phyloP scores from a whole-genome alignment of 1,140 invertebrate genomes.

The Brachionus plicatilis region DNA sequence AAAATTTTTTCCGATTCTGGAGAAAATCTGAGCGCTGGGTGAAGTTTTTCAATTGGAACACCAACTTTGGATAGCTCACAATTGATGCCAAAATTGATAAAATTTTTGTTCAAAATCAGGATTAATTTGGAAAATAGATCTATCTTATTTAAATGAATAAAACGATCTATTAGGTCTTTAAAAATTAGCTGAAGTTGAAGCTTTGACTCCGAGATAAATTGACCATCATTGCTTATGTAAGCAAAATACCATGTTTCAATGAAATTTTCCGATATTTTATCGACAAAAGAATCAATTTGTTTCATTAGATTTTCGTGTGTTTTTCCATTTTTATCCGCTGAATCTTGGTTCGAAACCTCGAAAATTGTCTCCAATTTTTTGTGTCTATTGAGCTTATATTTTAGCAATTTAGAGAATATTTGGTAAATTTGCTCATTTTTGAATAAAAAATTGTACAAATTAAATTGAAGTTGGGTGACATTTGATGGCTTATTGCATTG shows the following conservation, averaged over 20 bases:
- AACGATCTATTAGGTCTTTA: constrained; percentile 12
- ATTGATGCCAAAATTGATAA: not conserved
- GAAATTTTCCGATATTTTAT: not conserved
- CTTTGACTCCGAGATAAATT: not conserved
- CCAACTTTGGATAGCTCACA: not conserved
- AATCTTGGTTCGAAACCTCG: not conserved
- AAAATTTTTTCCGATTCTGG: not conserved
- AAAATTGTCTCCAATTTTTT: not conserved
- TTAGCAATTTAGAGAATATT: not conserved
- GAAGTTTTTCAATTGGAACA: not conserved
- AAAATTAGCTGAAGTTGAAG: not conserved
- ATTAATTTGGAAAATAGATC: not conserved
- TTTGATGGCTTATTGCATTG: not conserved
- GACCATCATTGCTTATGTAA: not conserved
- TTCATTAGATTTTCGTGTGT: not conserved
- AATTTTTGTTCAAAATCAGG: constrained; percentile 7
- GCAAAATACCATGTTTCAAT: constrained; percentile 16
- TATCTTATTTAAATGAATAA: not conserved
- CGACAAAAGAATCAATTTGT: not conserved
- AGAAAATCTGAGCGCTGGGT: not conserved
- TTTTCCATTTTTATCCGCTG: not conserved
- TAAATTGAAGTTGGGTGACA: not conserved
- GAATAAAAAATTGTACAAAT: constrained; percentile 1
- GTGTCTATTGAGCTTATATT: not conserved
- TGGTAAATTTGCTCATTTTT: constrained; percentile 9